Evolutionary conservation across 2,888 invertebrate species (phyloP).

Genomic region (Dinocampus coccinellae): DNA sequence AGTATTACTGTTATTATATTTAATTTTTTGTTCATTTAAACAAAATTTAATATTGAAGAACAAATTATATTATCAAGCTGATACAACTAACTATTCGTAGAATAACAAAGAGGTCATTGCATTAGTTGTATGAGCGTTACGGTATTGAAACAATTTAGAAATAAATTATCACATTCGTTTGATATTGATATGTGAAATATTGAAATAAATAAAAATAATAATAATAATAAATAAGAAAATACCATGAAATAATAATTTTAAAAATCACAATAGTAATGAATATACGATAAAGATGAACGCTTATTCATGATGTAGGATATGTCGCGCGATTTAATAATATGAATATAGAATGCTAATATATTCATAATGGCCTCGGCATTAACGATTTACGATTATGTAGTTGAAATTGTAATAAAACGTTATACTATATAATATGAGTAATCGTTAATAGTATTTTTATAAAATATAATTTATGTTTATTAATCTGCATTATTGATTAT

Average conservation of each 20-base stretch:
- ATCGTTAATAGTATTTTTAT: slow-evolving; percentile 64
- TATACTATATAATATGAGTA: slow-evolving; percentile 48
- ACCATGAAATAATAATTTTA: not conserved
- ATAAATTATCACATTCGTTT: not conserved
- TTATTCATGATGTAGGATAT: slow-evolving; percentile 46
- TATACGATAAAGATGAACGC: slow-evolving; percentile 36
- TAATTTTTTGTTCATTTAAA: too few species aligned
- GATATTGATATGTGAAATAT: not conserved
- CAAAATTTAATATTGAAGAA: too few species aligned
- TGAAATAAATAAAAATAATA: not conserved
- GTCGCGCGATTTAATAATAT: slow-evolving; percentile 48
- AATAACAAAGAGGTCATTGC: not conserved
- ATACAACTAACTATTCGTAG: not conserved
- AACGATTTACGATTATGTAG: slow-evolving; percentile 50
- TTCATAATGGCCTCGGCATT: slow-evolving; percentile 47
- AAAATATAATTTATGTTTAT: slow-evolving; percentile 60
- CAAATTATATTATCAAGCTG: not conserved
- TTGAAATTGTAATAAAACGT: slow-evolving; percentile 58
- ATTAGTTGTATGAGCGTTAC: not conserved
- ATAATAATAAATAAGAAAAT: not conserved
- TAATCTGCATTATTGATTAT: slow-evolving; percentile 46
- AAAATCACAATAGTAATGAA: not conserved
- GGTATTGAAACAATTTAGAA: not conserved
- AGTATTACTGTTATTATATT: too few species aligned
- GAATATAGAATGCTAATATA: slow-evolving; percentile 46